A percentile compares a stretch with the other conserved stretches of the same genome.
Evolutionary conservation across 2,797 vertebrate genomes (phyloP).

Genomic region (Anabacerthia variegaticeps): DNA sequence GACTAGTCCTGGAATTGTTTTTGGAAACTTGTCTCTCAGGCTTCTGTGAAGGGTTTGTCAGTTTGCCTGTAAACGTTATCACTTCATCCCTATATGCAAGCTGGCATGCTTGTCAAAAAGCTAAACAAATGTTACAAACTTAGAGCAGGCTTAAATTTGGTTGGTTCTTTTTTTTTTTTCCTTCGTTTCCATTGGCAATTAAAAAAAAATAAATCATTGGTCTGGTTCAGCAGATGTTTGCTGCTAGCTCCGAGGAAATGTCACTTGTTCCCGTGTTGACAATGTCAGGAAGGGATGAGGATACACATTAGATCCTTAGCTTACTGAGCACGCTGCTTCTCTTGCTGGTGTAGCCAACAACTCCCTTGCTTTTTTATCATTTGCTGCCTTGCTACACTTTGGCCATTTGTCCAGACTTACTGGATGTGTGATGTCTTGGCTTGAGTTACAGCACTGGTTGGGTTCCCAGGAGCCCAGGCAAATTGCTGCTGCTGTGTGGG

Average conservation of each 20-base stretch:
- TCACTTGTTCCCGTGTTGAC: neutral
- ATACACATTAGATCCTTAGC: neutral
- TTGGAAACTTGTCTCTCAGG: neutral
- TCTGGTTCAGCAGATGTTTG: conserved; percentile 16
- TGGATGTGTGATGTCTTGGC: neutral
- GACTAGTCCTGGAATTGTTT: neutral
- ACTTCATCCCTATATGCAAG: neutral
- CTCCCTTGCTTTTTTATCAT: neutral
- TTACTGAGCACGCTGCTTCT: neutral
- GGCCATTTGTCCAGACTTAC: neutral
- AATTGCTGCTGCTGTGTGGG: neutral
- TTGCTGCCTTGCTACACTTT: neutral
- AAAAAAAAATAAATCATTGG: neutral
- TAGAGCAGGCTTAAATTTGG: neutral
- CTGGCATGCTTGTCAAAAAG: neutral
- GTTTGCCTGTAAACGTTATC: neutral
- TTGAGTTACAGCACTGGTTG: neutral
- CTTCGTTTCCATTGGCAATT: neutral
- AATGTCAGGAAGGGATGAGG: neutral
- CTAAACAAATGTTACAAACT: neutral
- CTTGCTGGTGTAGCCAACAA: accelerated
- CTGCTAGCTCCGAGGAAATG: neutral
- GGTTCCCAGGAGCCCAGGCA: neutral
- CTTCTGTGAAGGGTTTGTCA: neutral
- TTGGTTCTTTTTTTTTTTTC: accelerated